These are phyloP conservation scores for Diglossa brunneiventris DNA, from an alignment of 2,113 vertebrate genomes.

Conservation along the genomic window DNA sequence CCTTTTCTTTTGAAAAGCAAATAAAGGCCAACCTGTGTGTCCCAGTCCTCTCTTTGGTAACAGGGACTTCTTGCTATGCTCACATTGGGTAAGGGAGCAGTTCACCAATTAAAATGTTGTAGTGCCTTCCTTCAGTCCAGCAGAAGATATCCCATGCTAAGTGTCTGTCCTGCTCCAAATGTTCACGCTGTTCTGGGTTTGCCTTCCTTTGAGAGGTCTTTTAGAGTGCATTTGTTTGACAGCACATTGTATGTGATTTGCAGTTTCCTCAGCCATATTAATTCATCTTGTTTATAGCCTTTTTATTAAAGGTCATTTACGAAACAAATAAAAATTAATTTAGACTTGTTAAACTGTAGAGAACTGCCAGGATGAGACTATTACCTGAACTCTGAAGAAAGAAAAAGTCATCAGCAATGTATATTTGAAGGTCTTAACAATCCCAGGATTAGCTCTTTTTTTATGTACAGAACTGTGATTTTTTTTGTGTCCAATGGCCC, in stretches of 20 bases:
- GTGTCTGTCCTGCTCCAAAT: neutral
- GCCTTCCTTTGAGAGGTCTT: neutral
- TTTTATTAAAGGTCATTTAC: neutral
- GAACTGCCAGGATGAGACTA: neutral
- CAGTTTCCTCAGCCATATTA: neutral
- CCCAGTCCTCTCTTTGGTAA: neutral
- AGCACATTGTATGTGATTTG: neutral
- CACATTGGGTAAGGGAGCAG: rapidly evolving
- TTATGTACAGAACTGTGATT: neutral
- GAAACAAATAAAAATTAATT: constrained; percentile 14
- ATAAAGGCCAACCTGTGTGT: neutral
- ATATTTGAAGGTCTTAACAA: neutral
- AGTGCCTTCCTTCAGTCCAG: neutral
- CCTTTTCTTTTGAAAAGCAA: neutral
- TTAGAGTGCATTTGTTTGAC: neutral
- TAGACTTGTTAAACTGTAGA: neutral
- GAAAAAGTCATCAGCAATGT: neutral
- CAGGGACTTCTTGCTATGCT: neutral
- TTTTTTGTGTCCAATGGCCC: neutral
- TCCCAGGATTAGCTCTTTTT: neutral
- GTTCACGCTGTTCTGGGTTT: neutral
- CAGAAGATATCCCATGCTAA: no score
- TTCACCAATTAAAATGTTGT: neutral
- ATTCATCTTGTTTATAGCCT: neutral
- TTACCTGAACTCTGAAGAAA: neutral